These are phyloP conservation scores for Drosophila kurseongensis DNA, from an alignment of 1,140 invertebrate species.

Conservation along the genomic window DNA sequence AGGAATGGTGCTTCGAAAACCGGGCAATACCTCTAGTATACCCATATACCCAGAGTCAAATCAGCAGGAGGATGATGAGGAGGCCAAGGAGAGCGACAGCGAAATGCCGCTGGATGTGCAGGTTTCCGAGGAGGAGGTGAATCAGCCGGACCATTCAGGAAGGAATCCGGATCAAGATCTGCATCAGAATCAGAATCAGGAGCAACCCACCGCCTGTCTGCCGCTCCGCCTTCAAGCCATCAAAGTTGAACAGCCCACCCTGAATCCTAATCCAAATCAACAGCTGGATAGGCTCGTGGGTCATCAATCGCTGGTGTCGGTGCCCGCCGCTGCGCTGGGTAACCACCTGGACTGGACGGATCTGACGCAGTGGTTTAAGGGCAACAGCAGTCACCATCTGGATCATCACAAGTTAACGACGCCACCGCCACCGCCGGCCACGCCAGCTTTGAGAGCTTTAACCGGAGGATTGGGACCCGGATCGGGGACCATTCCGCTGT, in stretches of 20 bases:
- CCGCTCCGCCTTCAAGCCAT: slow-evolving; percentile 65
- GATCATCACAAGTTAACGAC: slow-evolving; percentile 27
- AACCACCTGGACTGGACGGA: slow-evolving; percentile 63
- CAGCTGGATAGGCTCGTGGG: slow-evolving; percentile 39
- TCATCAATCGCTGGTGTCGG: slow-evolving; percentile 59
- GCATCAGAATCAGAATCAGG: background rate
- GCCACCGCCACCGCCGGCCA: slow-evolving; percentile 28
- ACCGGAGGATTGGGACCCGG: background rate
- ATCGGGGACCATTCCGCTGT: slow-evolving; percentile 15
- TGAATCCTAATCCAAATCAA: background rate
- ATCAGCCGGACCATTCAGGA: background rate
- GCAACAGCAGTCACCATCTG: slow-evolving; percentile 14
- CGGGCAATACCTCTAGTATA: slow-evolving; percentile 16
- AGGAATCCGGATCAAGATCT: background rate
- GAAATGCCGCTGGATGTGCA: slow-evolving; percentile 49
- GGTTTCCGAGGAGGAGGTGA: slow-evolving; percentile 44
- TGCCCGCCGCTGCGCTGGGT: slow-evolving; percentile 57
- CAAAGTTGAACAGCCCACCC: slow-evolving; percentile 53
- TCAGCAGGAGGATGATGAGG: slow-evolving; percentile 35
- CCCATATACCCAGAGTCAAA: slow-evolving; percentile 30
- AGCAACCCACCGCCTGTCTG: slow-evolving; percentile 19
- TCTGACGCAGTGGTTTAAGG: slow-evolving; percentile 61
- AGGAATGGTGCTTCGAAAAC: slow-evolving; percentile 63
- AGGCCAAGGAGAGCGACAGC: slow-evolving; percentile 46
- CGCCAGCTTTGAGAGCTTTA: background rate